phyloP scores from a whole-genome alignment of 2,113 vertebrate genomes.

The Amia ocellicauda region DNA sequence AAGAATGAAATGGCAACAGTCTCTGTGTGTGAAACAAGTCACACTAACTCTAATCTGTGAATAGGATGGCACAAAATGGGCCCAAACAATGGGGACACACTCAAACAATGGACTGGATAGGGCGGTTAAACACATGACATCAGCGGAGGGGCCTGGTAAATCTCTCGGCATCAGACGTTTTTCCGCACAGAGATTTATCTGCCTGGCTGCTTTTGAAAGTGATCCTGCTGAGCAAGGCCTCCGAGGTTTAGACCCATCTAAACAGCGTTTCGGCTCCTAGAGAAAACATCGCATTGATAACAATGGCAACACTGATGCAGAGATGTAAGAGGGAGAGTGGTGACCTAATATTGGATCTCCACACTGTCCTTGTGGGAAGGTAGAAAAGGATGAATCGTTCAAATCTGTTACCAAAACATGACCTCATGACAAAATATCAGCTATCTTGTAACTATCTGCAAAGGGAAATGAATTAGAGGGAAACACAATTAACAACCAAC shows the following conservation, averaged over 20 bases:
- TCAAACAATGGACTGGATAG: constrained; percentile 52
- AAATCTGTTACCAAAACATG: no score
- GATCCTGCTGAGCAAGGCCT: constrained; percentile 24
- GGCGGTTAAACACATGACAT: constrained; percentile 71
- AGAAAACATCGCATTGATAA: constrained; percentile 13
- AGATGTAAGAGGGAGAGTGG: neutral
- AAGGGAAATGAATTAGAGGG: no score
- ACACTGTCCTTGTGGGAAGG: neutral
- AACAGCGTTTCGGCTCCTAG: constrained; percentile 34
- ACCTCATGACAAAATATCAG: no score
- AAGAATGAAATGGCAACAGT: no score
- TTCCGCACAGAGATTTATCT: constrained; percentile 24
- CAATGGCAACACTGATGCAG: neutral
- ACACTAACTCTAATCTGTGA: constrained; percentile 41
- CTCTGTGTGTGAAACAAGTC: constrained; percentile 13
- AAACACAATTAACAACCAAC: no score
- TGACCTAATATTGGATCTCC: neutral
- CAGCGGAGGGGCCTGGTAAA: constrained; percentile 39
- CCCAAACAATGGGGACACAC: constrained; percentile 56
- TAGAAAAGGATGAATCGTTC: neutral
- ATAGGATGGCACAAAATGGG: constrained; percentile 63
- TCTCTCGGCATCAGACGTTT: constrained; percentile 1
- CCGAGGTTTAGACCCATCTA: constrained; percentile 27
- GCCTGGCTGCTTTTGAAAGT: constrained; percentile 38
- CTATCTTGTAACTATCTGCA: no score